A percentile compares a stretch with the other conserved stretches of the same genome.
These are phyloP conservation scores for Cyphomyrus discorhynchus DNA, from an alignment of 2,113 vertebrate genomes.

Conservation along the genomic window DNA sequence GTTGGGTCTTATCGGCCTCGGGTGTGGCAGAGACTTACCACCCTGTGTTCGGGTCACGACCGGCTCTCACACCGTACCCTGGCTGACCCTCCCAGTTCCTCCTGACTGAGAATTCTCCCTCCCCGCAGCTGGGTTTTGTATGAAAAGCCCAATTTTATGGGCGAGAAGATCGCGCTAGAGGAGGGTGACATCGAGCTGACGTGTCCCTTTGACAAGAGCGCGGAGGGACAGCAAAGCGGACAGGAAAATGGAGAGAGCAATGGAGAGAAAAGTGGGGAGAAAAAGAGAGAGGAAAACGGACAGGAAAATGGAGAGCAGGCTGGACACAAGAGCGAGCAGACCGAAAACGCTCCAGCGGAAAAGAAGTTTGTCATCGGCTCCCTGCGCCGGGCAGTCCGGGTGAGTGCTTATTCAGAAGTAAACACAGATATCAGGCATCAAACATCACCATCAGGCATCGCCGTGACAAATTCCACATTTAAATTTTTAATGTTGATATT, in stretches of 20 bases:
- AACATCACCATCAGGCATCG: not conserved
- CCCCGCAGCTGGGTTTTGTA: constrained; percentile 86
- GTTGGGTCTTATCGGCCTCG: not conserved
- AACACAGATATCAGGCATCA: not conserved
- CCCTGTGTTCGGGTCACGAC: not conserved
- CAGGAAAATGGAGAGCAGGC: not conserved
- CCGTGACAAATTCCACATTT: not conserved
- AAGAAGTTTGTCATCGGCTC: constrained; percentile 71
- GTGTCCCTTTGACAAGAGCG: constrained; percentile 49
- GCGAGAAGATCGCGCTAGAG: constrained; percentile 76
- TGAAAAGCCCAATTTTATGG: constrained; percentile 77
- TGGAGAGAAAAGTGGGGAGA: constrained; percentile 4
- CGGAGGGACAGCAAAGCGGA: constrained; percentile 31
- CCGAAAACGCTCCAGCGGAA: not conserved
- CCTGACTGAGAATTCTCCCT: not conserved
- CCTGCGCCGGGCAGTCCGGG: constrained; percentile 73
- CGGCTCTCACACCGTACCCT: not conserved
- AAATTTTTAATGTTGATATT: not conserved
- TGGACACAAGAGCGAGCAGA: not conserved
- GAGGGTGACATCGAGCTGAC: constrained; percentile 79
- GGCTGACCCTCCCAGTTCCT: not conserved
- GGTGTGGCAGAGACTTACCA: not conserved
- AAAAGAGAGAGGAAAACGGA: constrained; percentile 20
- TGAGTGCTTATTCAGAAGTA: constrained; percentile 44
- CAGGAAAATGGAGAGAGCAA: not conserved